These are phyloP conservation scores for Clitarchus hookeri DNA, from an alignment of 2,888 invertebrate species.

Conservation along the genomic window DNA sequence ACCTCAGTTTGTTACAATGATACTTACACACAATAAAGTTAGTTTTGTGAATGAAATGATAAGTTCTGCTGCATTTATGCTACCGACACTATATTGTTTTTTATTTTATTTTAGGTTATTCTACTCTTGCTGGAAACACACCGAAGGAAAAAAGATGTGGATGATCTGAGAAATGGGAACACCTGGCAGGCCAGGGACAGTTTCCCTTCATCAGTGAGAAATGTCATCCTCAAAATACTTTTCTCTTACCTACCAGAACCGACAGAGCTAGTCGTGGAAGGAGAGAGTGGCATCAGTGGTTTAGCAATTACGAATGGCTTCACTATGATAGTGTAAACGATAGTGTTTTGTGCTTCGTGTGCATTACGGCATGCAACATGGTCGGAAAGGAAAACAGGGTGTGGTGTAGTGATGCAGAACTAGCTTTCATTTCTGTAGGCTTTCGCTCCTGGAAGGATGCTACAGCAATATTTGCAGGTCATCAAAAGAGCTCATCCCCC, in stretches of 20 bases:
- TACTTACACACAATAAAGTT: no score
- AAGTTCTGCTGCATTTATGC: no score
- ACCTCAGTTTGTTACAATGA: no score
- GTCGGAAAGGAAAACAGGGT: not conserved
- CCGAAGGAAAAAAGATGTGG: no score
- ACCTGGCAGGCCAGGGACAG: no score
- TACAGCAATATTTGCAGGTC: not conserved
- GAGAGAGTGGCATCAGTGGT: not conserved
- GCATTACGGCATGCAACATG: not conserved
- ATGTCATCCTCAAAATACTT: no score
- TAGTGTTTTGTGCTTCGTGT: constrained; percentile 3
- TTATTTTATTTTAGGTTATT: no score
- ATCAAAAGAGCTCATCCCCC: not conserved
- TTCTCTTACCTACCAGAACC: not conserved
- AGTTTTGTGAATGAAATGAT: no score
- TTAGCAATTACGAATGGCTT: not conserved
- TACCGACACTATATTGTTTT: no score
- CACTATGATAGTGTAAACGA: constrained; percentile 1
- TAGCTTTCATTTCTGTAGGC: not conserved
- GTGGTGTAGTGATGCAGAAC: not conserved
- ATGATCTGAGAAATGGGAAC: no score
- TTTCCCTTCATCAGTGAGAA: no score
- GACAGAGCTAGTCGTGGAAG: not conserved
- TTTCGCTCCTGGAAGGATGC: not conserved
- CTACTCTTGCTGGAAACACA: no score